These are phyloP conservation scores for Drosophila nannoptera DNA, from an alignment of 1,140 invertebrate genomes.

Conservation along the genomic window DNA sequence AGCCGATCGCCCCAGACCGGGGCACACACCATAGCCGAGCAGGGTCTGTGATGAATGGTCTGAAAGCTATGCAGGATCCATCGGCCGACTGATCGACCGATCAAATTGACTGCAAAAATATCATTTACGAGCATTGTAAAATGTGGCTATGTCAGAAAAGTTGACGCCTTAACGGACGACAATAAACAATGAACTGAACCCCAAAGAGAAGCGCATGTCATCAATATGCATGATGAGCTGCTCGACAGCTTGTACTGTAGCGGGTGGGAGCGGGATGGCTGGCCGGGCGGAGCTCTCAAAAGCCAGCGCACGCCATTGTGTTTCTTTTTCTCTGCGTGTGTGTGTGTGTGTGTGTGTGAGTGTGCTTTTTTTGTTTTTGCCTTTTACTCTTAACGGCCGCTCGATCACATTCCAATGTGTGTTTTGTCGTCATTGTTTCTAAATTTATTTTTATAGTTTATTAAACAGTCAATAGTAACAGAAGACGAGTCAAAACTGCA, in stretches of 20 bases:
- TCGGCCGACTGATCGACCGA: conserved; percentile 27
- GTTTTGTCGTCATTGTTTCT: conserved; percentile 75
- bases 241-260: background rate
- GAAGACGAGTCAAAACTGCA: conserved; percentile 34
- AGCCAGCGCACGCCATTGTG: conserved; percentile 69
- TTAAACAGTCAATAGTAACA: conserved; percentile 67
- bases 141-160: conserved; percentile 51
- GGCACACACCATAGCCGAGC: conserved; percentile 8
- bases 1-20: conserved; percentile 16
- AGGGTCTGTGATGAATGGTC: conserved; percentile 60
- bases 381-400: conserved; percentile 43
- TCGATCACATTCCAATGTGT: conserved; percentile 71
- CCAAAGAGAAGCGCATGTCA: conserved; percentile 51
- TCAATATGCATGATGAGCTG: conserved; percentile 72
- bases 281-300: conserved; percentile 10
- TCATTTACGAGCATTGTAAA: conserved; percentile 49
- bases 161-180: conserved; percentile 58
- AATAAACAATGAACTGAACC: conserved; percentile 57
- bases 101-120: conserved; percentile 61
- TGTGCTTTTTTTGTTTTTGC: background rate
- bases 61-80: conserved; percentile 57
- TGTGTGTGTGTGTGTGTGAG: background rate
- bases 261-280: background rate
- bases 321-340: conserved; percentile 3
- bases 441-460: conserved; percentile 78